phyloP scores from a whole-genome alignment of 2,113 vertebrate species.

The Albula glossodonta region DNA sequence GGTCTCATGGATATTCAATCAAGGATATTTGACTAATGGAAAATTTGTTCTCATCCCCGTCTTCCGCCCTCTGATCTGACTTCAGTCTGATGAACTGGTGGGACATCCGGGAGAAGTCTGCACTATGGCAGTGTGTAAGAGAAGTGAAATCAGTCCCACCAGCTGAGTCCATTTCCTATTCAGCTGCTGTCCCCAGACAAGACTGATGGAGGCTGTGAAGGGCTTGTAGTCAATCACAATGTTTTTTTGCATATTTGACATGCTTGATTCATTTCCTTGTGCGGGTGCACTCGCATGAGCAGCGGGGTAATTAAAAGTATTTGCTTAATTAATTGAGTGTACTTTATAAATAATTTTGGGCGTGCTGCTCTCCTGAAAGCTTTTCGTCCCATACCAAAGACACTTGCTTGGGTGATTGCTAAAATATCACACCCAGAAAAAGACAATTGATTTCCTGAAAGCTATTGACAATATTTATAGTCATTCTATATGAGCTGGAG shows the following conservation, averaged over 20 bases:
- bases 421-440: background rate
- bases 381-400: background rate
- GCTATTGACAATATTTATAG: background rate
- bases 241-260: conserved; percentile 17
- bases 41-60: too few relatives aligned
- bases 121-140: background rate
- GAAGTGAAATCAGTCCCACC: background rate
- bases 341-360: conserved; percentile 19
- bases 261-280: conserved; percentile 15
- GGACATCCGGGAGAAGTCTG: background rate
- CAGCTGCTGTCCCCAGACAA: background rate
- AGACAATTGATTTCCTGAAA: background rate
- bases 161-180: conserved; percentile 13
- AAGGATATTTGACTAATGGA: too few relatives aligned
- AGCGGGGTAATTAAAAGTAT: background rate
- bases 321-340: conserved; percentile 17
- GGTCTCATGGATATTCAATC: too few relatives aligned
- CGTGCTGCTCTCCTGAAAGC: background rate
- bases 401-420: background rate
- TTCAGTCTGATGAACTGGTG: background rate
- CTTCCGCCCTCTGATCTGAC: too few relatives aligned
- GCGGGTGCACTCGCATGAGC: background rate
- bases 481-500: background rate
- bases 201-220: background rate
- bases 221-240: background rate